A percentile compares a stretch with the other conserved stretches of the same genome.
These are phyloP conservation scores for Pedetes capensis DNA, from an alignment of 2,113 vertebrate species.

Conservation along the genomic window DNA sequence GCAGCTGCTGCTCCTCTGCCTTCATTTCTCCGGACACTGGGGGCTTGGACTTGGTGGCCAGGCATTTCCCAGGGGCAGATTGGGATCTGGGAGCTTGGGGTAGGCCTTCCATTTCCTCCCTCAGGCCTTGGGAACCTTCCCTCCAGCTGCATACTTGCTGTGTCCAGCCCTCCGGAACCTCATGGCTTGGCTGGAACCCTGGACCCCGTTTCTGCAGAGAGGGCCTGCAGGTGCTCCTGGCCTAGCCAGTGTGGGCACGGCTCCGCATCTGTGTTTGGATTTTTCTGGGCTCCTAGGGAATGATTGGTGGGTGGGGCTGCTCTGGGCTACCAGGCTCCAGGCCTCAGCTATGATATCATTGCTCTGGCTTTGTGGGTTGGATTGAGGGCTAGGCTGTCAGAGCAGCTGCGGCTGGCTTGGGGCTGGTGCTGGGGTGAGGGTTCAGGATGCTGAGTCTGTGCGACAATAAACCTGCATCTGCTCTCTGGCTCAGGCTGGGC, in stretches of 20 bases:
- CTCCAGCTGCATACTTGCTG: background rate
- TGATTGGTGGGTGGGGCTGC: background rate
- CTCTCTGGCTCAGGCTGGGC: background rate
- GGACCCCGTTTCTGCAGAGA: background rate
- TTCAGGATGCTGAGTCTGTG: slow-evolving; percentile 31
- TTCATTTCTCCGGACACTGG: background rate
- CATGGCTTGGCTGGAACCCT: background rate
- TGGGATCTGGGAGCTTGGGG: background rate
- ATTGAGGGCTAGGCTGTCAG: background rate
- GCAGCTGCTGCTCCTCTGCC: too few species aligned
- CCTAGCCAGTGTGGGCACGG: too few species aligned
- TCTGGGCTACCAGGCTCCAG: background rate
- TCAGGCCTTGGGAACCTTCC: background rate
- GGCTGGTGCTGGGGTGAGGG: background rate
- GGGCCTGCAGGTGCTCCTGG: background rate
- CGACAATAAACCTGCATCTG: slow-evolving; percentile 64
- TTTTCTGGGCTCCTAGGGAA: background rate
- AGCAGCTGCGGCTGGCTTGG: background rate
- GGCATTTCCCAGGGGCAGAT: background rate
- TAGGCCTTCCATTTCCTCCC: background rate
- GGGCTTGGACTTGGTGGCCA: background rate
- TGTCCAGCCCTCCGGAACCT: background rate
- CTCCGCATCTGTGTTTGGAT: background rate
- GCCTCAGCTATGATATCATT: background rate
- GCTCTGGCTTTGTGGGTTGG: background rate